These are phyloP conservation scores for Drosophila borealis DNA, from an alignment of 2,888 invertebrate species.

Conservation along the genomic window DNA sequence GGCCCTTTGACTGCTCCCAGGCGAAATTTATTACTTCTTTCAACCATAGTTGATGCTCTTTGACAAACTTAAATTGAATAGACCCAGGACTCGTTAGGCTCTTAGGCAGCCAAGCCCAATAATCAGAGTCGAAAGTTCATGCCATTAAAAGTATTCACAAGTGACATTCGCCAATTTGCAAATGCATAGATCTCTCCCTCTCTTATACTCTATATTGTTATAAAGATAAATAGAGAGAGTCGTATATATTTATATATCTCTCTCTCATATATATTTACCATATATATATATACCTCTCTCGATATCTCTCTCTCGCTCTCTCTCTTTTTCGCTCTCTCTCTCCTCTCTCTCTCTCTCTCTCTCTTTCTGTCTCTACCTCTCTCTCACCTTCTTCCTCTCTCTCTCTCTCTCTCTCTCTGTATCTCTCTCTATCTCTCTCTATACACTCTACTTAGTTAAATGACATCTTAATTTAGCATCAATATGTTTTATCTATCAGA, in stretches of 20 bases:
- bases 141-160: conserved; percentile 28
- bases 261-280: too few relatives aligned
- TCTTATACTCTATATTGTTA: neutral
- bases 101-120: conserved; percentile 21
- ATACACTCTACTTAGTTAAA: neutral
- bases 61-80: conserved; percentile 61
- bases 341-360: neutral
- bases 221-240: too few relatives aligned
- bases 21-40: conserved; percentile 57
- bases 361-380: neutral
- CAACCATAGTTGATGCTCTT: conserved; percentile 49
- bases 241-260: too few relatives aligned
- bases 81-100: conserved; percentile 20
- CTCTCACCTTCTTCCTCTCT: neutral
- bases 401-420: too few relatives aligned
- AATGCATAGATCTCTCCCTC: neutral
- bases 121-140: conserved; percentile 27
- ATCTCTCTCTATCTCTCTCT: neutral
- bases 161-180: conserved; percentile 30
- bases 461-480: neutral
- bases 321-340: too few relatives aligned
- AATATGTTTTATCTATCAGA: neutral
- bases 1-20: conserved; percentile 36
- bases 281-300: too few relatives aligned
- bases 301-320: too few relatives aligned